Percentiles rank a stretch among this genome's conserved stretches.
phyloP scores from a whole-genome alignment of 2,888 invertebrate species.

The Scaptomyza reducta region DNA sequence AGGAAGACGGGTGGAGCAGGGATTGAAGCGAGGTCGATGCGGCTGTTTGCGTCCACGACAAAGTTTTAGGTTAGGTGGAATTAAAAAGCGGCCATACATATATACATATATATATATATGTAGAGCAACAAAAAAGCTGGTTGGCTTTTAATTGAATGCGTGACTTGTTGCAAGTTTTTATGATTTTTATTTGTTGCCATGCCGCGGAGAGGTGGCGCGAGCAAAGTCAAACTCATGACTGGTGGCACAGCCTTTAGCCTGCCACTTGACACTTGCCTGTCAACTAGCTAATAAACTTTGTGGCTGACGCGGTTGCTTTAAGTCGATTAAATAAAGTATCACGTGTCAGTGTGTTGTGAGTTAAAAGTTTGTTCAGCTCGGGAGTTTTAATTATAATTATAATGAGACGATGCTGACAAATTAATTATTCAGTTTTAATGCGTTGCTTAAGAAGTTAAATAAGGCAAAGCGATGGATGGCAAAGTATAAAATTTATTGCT shows the following conservation, averaged over 20 bases:
- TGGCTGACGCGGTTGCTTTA: conserved; percentile 26
- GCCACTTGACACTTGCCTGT: conserved; percentile 2
- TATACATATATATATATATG: background rate
- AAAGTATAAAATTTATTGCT: no score
- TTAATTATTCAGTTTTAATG: conserved; percentile 34
- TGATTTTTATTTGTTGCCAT: conserved; percentile 59
- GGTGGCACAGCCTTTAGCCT: background rate
- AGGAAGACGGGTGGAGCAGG: conserved; percentile 5
- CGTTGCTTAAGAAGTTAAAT: no score
- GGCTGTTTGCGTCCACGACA: conserved; percentile 22
- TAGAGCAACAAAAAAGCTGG: no score
- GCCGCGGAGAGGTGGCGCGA: background rate
- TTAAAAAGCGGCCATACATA: background rate
- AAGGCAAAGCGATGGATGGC: no score
- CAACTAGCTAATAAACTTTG: conserved; percentile 32
- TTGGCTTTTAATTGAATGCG: conserved; percentile 72
- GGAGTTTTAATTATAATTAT: conserved; percentile 6
- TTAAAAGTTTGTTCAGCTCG: conserved; percentile 19
- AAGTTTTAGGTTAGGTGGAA: conserved; percentile 11
- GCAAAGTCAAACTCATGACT: background rate
- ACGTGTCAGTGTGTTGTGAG: conserved; percentile 13
- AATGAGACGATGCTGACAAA: conserved; percentile 29
- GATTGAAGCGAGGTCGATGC: background rate
- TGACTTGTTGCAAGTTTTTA: conserved; percentile 72
- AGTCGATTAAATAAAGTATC: conserved; percentile 54